Conservation (phyloP, 2,888 invertebrate genomes). For the Sesamia inferens region DNA sequence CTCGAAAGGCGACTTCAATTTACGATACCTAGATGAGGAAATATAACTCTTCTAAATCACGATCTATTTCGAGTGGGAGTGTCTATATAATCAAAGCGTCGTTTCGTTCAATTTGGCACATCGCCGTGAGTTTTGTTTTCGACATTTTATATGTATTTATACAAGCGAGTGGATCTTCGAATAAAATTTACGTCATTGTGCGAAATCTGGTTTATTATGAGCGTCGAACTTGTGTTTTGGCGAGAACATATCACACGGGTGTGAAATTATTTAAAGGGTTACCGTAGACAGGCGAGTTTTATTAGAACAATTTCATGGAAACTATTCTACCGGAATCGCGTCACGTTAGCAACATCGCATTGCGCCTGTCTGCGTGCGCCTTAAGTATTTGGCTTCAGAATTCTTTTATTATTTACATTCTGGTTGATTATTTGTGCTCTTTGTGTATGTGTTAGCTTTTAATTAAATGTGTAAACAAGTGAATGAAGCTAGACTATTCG, state of each 20-base stretch:
- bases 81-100: slow-evolving; percentile 20
- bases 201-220: slow-evolving; percentile 42
- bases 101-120: slow-evolving; percentile 51
- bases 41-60: slow-evolving; percentile 27
- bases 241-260: slow-evolving; percentile 3
- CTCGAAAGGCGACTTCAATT: background rate
- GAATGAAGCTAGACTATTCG: slow-evolving; percentile 35
- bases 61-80: slow-evolving; percentile 43
- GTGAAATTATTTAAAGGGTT: slow-evolving; percentile 7
- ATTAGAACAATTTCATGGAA: background rate
- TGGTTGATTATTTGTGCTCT: slow-evolving; percentile 12
- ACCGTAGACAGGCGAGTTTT: background rate
- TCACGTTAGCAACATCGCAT: background rate
- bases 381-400: background rate
- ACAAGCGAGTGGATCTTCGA: slow-evolving; percentile 50
- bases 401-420: slow-evolving; percentile 1
- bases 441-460: slow-evolving; percentile 1
- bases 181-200: slow-evolving; percentile 57
- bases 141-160: slow-evolving; percentile 61
- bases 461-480: slow-evolving; percentile 21
- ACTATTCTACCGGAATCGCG: no score
- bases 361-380: background rate
- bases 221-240: slow-evolving; percentile 28
- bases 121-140: slow-evolving; percentile 55
- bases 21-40: slow-evolving; percentile 19